phyloP scores from a whole-genome alignment of 2,888 invertebrate genomes.

The Pogonocherus hispidulus region DNA sequence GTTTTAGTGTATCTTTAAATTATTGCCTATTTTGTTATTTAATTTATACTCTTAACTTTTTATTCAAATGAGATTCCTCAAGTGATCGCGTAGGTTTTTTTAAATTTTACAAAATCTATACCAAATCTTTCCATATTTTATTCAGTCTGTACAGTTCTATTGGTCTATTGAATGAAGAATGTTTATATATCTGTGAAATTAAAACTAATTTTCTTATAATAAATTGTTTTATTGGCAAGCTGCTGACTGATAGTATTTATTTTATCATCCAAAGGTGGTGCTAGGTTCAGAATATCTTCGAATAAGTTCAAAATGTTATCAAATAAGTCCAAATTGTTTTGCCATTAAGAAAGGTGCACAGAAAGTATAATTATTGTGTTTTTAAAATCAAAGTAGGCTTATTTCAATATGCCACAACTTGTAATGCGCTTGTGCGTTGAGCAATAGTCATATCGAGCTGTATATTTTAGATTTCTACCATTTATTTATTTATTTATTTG shows the following conservation, averaged over 20 bases:
- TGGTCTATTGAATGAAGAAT: conserved; percentile 41
- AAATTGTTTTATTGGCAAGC: conserved; percentile 6
- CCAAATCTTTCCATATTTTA: conserved; percentile 33
- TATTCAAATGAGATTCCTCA: conserved; percentile 23
- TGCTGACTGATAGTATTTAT: neutral
- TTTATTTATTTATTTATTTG: too few species aligned
- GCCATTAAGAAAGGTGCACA: too few species aligned
- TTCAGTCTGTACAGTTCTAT: conserved; percentile 30
- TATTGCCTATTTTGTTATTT: conserved; percentile 47
- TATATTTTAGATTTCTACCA: too few species aligned
- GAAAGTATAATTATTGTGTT: too few species aligned
- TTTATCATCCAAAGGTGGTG: too few species aligned
- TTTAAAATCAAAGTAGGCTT: too few species aligned
- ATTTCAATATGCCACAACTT: too few species aligned
- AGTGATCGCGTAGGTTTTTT: conserved; percentile 14
- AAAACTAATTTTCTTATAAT: conserved; percentile 47
- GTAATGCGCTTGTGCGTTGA: too few species aligned
- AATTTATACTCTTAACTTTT: conserved; percentile 42
- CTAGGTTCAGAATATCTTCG: too few species aligned
- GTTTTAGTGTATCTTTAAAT: conserved; percentile 74
- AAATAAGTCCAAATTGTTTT: too few species aligned
- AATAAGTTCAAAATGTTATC: too few species aligned
- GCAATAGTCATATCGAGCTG: too few species aligned
- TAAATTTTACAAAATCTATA: conserved; percentile 25
- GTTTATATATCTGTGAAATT: conserved; percentile 48